Conservation (phyloP, 2,888 invertebrate genomes). For the Hyalella azteca region DNA sequence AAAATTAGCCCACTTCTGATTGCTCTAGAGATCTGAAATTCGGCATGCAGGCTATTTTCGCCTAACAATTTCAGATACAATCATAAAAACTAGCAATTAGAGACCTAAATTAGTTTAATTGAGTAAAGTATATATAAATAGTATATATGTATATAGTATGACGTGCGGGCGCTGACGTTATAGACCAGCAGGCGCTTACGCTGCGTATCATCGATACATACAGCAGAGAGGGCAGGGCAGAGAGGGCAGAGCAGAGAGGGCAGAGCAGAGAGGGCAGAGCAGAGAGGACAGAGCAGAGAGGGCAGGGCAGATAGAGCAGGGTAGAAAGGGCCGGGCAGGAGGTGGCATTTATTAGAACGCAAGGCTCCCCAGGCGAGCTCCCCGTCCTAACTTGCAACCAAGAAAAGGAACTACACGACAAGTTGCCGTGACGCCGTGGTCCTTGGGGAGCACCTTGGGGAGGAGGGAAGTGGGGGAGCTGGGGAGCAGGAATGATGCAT, state of each 20-base stretch:
- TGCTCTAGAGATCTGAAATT: too few relatives aligned
- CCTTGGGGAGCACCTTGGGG: neutral
- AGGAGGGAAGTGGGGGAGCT: neutral
- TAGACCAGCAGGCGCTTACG: too few relatives aligned
- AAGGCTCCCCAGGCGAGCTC: neutral
- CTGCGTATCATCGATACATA: too few relatives aligned
- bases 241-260: neutral
- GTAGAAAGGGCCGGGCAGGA: neutral
- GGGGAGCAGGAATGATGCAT: neutral
- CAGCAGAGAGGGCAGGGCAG: neutral
- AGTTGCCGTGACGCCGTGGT: neutral
- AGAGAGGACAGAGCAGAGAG: neutral
- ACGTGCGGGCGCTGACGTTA: too few relatives aligned
- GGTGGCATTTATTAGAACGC: constrained; percentile 11
- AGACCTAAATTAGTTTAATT: too few relatives aligned
- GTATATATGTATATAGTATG: too few relatives aligned
- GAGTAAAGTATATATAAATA: too few relatives aligned
- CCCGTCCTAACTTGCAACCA: constrained; percentile 17
- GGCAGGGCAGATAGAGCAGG: neutral
- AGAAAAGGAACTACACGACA: constrained; percentile 8
- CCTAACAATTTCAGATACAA: too few relatives aligned
- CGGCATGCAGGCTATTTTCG: too few relatives aligned
- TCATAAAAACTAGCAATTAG: too few relatives aligned
- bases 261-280: neutral
- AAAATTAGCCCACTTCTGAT: too few relatives aligned